Evolutionary conservation across 2,113 vertebrate species (phyloP).

Genomic region (Piaya cayana): DNA sequence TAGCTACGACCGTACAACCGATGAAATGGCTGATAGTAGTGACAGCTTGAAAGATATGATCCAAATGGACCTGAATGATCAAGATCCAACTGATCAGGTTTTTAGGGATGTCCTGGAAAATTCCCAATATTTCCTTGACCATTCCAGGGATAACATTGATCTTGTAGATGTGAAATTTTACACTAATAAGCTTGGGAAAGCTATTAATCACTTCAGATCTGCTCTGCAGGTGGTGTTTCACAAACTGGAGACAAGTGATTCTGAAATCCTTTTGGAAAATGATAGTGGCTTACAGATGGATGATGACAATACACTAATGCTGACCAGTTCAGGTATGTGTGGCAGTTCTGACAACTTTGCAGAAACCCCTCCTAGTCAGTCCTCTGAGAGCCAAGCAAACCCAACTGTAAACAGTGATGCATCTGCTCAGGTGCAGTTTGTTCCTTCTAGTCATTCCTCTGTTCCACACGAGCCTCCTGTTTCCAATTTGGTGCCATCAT

Average conservation of each 20-base stretch:
- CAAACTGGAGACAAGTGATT: conserved; percentile 81
- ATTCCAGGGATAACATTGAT: conserved; percentile 72
- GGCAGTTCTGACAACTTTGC: conserved; percentile 70
- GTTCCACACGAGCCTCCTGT: conserved; percentile 32
- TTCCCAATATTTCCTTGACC: conserved; percentile 72
- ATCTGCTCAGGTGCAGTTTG: conserved; percentile 31
- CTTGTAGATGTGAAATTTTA: conserved; percentile 81
- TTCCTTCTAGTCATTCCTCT: conserved; percentile 44
- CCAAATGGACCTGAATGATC: conserved; percentile 80
- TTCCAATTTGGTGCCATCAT: conserved; percentile 14
- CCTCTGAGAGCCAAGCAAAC: conserved; percentile 72
- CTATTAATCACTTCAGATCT: conserved; percentile 85
- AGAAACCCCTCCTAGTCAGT: conserved; percentile 77
- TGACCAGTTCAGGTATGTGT: conserved; percentile 64
- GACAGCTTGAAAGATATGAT: conserved; percentile 79
- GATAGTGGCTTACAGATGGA: conserved; percentile 74
- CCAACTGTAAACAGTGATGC: conserved; percentile 47
- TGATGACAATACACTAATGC: conserved; percentile 61
- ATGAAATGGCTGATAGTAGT: conserved; percentile 71
- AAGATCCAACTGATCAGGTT: conserved; percentile 75
- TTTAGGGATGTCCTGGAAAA: conserved; percentile 80
- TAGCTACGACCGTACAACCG: conserved; percentile 59
- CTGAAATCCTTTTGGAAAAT: conserved; percentile 74
- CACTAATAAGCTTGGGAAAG: conserved; percentile 83
- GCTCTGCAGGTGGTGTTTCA: conserved; percentile 88